phyloP scores from a whole-genome alignment of 2,113 vertebrate genomes.

The Chelonoidis abingdonii region DNA sequence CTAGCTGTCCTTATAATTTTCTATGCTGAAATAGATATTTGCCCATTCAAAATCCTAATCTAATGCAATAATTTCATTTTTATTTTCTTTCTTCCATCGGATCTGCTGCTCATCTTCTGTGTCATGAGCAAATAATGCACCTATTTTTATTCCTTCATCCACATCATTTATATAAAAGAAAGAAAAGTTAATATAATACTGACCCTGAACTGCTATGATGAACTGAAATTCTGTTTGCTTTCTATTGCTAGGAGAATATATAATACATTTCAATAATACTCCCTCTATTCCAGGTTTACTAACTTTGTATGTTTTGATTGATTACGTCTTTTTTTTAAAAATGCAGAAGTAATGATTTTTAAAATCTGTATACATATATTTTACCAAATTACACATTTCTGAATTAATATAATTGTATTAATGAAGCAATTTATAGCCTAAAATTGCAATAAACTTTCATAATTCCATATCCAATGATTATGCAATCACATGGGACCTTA shows the following conservation, averaged over 20 bases:
- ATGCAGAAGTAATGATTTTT: no score
- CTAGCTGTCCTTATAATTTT: neutral
- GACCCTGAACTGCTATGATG: neutral
- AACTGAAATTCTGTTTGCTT: neutral
- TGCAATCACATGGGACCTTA: neutral
- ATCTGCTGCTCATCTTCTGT: neutral
- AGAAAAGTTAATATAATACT: neutral
- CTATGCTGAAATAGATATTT: neutral
- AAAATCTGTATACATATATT: neutral
- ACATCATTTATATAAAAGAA: neutral
- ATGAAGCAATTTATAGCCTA: neutral
- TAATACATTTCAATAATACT: neutral
- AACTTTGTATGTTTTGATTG: neutral
- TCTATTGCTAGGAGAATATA: neutral
- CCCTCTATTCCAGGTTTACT: neutral
- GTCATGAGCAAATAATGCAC: neutral
- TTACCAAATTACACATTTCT: neutral
- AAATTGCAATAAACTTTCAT: neutral
- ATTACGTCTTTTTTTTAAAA: neutral
- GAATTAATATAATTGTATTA: neutral
- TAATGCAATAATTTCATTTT: accelerated
- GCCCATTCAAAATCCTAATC: neutral
- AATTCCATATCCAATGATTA: neutral
- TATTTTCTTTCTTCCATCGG: neutral
- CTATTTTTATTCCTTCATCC: neutral